Percentiles rank a stretch among this genome's conserved stretches.
Conservation (phyloP, 1,140 invertebrate species). For the Microvelia longipes region DNA sequence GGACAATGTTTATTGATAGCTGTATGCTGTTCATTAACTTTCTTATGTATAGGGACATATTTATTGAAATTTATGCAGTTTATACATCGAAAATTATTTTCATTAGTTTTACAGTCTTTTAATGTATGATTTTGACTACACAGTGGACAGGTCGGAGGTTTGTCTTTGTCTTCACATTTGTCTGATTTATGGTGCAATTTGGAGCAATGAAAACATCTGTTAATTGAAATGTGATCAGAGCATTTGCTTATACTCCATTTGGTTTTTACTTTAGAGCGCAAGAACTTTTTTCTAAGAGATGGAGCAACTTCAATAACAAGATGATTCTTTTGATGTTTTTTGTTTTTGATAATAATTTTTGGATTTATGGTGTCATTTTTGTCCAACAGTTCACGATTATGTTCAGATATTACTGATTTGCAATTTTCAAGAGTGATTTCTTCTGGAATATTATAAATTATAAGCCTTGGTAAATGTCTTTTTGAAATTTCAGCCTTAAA, state of each 20-base stretch:
- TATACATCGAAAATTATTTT: background rate
- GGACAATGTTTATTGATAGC: background rate
- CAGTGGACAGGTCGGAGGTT: background rate
- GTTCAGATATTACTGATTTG: background rate
- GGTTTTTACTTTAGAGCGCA: background rate
- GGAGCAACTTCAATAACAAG: background rate
- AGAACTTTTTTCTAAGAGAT: background rate
- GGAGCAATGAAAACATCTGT: background rate
- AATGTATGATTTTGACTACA: background rate
- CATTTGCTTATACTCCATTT: background rate
- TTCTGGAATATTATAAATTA: background rate
- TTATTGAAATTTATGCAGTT: background rate
- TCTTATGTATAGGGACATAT: background rate
- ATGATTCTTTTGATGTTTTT: background rate
- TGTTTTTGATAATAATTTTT: background rate
- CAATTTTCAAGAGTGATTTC: background rate
- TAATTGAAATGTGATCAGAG: background rate
- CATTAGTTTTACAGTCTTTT: background rate
- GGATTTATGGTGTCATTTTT: background rate
- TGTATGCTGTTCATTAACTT: background rate
- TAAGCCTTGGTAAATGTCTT: background rate
- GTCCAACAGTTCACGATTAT: background rate
- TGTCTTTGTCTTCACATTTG: background rate
- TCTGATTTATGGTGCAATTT: background rate
- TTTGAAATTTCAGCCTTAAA: too few species aligned